Conservation (phyloP, 2,888 invertebrate genomes). For the Dasysyrphus albostriatus region DNA sequence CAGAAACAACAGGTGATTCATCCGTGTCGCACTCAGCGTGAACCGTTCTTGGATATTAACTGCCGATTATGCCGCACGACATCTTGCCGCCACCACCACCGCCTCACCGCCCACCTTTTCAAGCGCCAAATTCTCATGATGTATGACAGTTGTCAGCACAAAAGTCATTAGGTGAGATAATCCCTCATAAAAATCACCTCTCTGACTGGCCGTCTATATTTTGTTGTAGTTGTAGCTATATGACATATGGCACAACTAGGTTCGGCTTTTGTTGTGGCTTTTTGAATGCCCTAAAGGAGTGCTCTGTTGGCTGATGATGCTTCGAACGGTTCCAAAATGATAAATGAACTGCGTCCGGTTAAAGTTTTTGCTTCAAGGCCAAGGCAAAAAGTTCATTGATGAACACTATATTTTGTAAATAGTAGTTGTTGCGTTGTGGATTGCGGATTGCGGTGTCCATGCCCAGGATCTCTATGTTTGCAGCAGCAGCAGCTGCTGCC, state of each 20-base stretch:
- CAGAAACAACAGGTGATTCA: slow-evolving; percentile 73
- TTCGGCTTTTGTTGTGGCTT: slow-evolving; percentile 36
- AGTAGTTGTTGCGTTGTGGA: neutral
- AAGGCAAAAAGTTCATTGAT: slow-evolving; percentile 74
- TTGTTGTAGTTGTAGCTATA: neutral
- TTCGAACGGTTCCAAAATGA: slow-evolving; percentile 46
- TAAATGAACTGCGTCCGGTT: slow-evolving; percentile 75
- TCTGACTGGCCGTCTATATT: slow-evolving; percentile 20
- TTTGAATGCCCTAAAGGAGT: slow-evolving; percentile 32
- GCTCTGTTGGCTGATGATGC: slow-evolving; percentile 16
- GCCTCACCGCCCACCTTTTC: slow-evolving; percentile 8
- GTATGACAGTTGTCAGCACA: slow-evolving; percentile 75
- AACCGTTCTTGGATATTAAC: slow-evolving; percentile 17
- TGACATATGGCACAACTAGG: slow-evolving; percentile 25
- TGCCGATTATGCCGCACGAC: neutral
- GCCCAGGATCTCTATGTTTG: slow-evolving; percentile 5
- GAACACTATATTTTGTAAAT: slow-evolving; percentile 54
- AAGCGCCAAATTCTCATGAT: slow-evolving; percentile 63
- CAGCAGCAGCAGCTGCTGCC: slow-evolving; percentile 5
- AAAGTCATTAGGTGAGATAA: slow-evolving; percentile 76
- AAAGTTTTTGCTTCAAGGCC: slow-evolving; percentile 70
- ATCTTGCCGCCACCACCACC: neutral
- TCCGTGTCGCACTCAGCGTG: slow-evolving; percentile 27
- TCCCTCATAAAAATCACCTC: slow-evolving; percentile 72
- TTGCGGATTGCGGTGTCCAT: slow-evolving; percentile 1